phyloP scores from a whole-genome alignment of 2,888 invertebrate species.

The Stomorhina lunata region DNA sequence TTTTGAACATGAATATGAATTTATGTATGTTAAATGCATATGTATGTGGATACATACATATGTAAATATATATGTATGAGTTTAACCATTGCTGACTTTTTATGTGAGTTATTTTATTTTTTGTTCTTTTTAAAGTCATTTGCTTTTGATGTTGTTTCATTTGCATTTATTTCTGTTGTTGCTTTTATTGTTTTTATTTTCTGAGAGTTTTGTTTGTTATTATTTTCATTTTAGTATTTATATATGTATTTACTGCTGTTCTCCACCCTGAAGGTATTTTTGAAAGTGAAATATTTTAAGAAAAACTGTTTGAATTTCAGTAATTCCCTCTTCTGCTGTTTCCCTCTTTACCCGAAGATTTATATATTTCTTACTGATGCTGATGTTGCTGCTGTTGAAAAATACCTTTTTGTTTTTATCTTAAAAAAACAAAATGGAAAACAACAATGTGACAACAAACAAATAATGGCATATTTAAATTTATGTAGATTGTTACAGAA shows the following conservation, averaged over 20 bases:
- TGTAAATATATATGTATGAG: neutral
- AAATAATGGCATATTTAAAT: conserved; percentile 46
- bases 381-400: neutral
- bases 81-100: conserved; percentile 3
- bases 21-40: too few relatives aligned
- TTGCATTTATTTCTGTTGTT: conserved; percentile 42
- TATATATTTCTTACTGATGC: neutral
- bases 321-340: neutral
- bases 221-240: too few relatives aligned
- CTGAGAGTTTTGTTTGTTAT: neutral
- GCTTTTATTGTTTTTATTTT: conserved; percentile 19
- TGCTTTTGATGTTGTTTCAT: conserved; percentile 51
- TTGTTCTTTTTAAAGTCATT: conserved; percentile 18
- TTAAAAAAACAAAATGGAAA: too few relatives aligned
- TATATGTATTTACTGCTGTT: conserved; percentile 45
- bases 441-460: conserved; percentile 40
- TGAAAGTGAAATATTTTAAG: conserved; percentile 42
- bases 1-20: neutral
- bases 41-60: neutral
- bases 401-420: neutral
- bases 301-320: conserved; percentile 40
- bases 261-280: conserved; percentile 42
- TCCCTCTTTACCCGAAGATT: neutral
- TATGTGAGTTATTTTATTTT: neutral
- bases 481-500: conserved; percentile 34